A percentile compares a stretch with the other conserved stretches of the same genome.
Evolutionary conservation across 1,140 invertebrate species (phyloP).

Genomic region (Pseudobourletiella spinata): DNA sequence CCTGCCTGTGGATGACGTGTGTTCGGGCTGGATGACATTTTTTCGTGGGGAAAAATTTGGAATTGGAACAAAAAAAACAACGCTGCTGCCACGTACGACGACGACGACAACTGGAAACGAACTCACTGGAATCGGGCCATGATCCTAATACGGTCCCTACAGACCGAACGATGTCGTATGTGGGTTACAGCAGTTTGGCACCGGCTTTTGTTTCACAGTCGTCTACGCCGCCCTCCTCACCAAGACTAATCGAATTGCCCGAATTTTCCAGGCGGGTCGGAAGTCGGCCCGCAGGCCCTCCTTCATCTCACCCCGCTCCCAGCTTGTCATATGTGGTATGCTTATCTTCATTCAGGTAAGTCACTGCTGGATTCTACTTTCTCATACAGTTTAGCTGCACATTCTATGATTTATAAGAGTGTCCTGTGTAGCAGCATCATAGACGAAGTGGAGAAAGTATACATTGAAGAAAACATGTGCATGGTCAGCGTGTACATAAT

Average conservation of each 20-base stretch:
- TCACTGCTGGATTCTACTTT: neutral
- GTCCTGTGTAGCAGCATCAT: too few species aligned
- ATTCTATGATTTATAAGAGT: neutral
- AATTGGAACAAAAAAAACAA: too few species aligned
- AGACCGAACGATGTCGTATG: slow-evolving; percentile 39
- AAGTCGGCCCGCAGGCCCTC: slow-evolving; percentile 76
- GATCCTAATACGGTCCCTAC: neutral
- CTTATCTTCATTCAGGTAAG: slow-evolving; percentile 70
- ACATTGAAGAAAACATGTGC: neutral
- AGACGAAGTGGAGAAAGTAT: too few species aligned
- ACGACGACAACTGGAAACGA: too few species aligned
- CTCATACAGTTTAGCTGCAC: neutral
- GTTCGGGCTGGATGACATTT: too few species aligned
- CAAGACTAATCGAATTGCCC: slow-evolving; percentile 81
- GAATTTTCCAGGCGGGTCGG: slow-evolving; percentile 83
- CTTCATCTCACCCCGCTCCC: slow-evolving; percentile 87
- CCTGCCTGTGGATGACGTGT: too few species aligned
- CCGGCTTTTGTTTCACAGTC: slow-evolving; percentile 75
- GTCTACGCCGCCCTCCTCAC: slow-evolving; percentile 84
- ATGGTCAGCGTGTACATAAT: too few species aligned
- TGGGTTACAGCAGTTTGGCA: slow-evolving; percentile 42
- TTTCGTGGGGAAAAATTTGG: too few species aligned
- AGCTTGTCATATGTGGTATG: slow-evolving; percentile 76
- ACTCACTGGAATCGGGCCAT: neutral
- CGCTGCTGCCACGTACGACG: too few species aligned